Evolutionary conservation across 2,888 invertebrate genomes (phyloP).

Genomic region (Patella caerulea): DNA sequence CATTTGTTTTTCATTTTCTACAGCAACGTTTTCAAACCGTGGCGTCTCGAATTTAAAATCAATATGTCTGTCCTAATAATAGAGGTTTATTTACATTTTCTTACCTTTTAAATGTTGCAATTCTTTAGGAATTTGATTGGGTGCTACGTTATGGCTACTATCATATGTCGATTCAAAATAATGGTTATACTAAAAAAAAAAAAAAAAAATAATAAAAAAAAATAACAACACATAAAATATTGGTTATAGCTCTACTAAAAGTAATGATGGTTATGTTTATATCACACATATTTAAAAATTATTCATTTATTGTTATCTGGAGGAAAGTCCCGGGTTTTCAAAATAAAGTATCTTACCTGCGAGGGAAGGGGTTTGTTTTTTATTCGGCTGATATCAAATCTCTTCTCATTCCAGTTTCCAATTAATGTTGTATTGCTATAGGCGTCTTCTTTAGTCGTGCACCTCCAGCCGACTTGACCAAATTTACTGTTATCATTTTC

Average conservation of each 20-base stretch:
- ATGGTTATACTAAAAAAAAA: slow-evolving; percentile 59
- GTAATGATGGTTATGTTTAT: too few relatives aligned
- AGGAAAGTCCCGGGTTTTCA: too few relatives aligned
- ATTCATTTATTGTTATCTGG: neutral
- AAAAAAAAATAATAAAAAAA: slow-evolving; percentile 7
- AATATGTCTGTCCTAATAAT: too few relatives aligned
- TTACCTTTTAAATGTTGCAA: slow-evolving; percentile 64
- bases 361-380: slow-evolving; percentile 64
- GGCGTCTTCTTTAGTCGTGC: slow-evolving; percentile 61
- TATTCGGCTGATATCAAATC: slow-evolving; percentile 58
- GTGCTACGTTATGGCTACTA: slow-evolving; percentile 53
- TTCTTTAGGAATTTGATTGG: slow-evolving; percentile 58
- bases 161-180: slow-evolving; percentile 64
- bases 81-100: neutral
- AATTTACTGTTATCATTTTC: slow-evolving; percentile 57
- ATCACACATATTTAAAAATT: too few relatives aligned
- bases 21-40: too few relatives aligned
- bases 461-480: slow-evolving; percentile 64
- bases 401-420: slow-evolving; percentile 68
- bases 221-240: too few relatives aligned
- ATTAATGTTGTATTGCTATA: slow-evolving; percentile 58
- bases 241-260: too few relatives aligned
- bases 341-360: slow-evolving; percentile 49
- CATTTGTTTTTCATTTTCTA: too few relatives aligned
- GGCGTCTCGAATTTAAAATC: too few relatives aligned